Base-by-base conservation (phyloP, 2,113 vertebrate species). In the Prunella himalayana region DNA sequence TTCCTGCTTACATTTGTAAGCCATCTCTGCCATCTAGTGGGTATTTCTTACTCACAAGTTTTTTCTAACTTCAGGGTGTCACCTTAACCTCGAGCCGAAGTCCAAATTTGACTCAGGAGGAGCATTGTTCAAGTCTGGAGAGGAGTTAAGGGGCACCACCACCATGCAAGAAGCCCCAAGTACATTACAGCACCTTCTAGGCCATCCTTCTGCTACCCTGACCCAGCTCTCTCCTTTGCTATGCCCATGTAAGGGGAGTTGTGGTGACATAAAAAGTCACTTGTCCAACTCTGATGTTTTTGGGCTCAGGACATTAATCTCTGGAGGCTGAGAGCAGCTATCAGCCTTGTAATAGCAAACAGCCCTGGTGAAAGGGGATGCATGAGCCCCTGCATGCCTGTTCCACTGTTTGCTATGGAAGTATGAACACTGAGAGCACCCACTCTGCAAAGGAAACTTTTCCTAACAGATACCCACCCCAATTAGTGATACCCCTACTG, bases 11-110 rank as follows among this genome's bases (percentile, higher is more conserved):
- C 13, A 59, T 90, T 75, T 71, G 19, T 75, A 30, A 75, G 72
- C 15, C 80, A 28, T 11, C 53, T 83, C 2, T 81, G 96, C 95
- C 95, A 94, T 77, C 96, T 97, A 95, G 96, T 68, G 95, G 93
- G 11, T 24, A 24, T 18, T 51, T 69, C 76, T 82, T 77, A 77
- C 28, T 77, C 84, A 22, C 33, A 59, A 14, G 33, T 35, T 76
- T 80, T 64, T 21, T 20, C 57, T 64, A 80, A 64, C 24, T 3
- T 13, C 25, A 27, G 15, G 7, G 27, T 49, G 27, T 30, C 27
- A 45, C 25, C 25, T 63, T 28, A 64, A 61, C 7, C 45, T 47
- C 23, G 66, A 83, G 24, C 7, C 4, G 0, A 76, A 72, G 27
- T 39, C 19, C 15, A 49, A 35, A 72, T 57, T 50, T 31, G 15